phyloP scores from a whole-genome alignment of 2,797 vertebrate species.

The Dryobates pubescens region DNA sequence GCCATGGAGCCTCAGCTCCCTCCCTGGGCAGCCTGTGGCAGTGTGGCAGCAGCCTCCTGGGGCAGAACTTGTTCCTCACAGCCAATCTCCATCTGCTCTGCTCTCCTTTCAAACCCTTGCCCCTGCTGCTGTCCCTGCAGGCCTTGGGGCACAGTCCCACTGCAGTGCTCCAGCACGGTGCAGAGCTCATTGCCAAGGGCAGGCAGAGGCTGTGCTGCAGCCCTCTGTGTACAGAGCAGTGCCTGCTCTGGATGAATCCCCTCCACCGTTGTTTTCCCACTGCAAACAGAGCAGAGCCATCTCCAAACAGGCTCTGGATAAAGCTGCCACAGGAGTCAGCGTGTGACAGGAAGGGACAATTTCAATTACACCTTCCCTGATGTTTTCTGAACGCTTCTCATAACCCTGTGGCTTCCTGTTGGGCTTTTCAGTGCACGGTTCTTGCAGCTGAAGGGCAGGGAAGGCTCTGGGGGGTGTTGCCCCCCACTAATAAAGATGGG shows the following conservation, averaged over 20 bases:
- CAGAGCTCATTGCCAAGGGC: too few relatives aligned
- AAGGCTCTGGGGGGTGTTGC: background rate
- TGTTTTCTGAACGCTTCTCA: background rate
- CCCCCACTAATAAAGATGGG: background rate
- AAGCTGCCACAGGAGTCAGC: background rate
- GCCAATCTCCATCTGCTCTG: too few relatives aligned
- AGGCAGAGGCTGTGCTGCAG: slow-evolving; percentile 33
- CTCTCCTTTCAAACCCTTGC: too few relatives aligned
- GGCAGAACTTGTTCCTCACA: too few relatives aligned
- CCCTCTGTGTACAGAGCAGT: slow-evolving; percentile 23
- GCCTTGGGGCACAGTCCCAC: too few relatives aligned
- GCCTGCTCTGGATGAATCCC: slow-evolving; percentile 48
- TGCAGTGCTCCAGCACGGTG: too few relatives aligned
- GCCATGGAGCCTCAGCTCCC: too few relatives aligned
- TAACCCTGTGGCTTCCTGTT: too few relatives aligned
- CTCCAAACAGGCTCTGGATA: slow-evolving; percentile 47
- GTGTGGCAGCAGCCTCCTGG: too few relatives aligned
- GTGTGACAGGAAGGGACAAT: background rate
- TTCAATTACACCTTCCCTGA: slow-evolving; percentile 12
- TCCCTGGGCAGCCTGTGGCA: too few relatives aligned
- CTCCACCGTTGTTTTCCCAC: slow-evolving; percentile 17
- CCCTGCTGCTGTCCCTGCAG: too few relatives aligned
- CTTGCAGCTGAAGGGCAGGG: background rate
- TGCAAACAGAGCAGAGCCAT: slow-evolving; percentile 41
- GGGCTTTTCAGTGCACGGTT: background rate